Conservation (phyloP, 2,797 vertebrate species). For the Pampus argenteus region DNA sequence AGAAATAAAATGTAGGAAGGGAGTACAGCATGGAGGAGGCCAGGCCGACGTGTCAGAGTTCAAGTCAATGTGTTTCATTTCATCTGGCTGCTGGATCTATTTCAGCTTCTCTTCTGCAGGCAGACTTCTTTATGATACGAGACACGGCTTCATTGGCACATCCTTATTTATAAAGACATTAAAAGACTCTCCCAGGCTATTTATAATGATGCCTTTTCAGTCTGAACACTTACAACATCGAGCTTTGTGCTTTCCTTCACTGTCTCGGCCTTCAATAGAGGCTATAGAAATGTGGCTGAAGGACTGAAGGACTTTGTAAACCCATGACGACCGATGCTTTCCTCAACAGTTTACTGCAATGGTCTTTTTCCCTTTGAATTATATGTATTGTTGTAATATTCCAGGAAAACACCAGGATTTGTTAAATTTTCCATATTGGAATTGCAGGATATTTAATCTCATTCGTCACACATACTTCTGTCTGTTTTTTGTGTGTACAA, state of each 20-base stretch:
- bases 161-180: conserved; percentile 27
- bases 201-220: conserved; percentile 8
- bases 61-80: conserved; percentile 49
- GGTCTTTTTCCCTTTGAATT: too few relatives aligned
- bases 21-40: conserved; percentile 38
- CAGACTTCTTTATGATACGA: conserved; percentile 20
- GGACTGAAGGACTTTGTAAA: not conserved
- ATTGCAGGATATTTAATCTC: too few relatives aligned
- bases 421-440: too few relatives aligned
- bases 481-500: too few relatives aligned
- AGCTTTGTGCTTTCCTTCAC: conserved; percentile 3
- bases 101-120: conserved; percentile 27
- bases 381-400: not conserved
- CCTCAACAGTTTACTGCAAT: not conserved
- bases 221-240: not conserved
- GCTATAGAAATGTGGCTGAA: not conserved
- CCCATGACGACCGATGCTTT: not conserved
- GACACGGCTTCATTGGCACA: conserved; percentile 19
- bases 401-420: not conserved
- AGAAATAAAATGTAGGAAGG: conserved; percentile 21
- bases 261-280: not conserved
- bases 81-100: conserved; percentile 42
- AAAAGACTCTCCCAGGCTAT: conserved; percentile 4
- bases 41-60: conserved; percentile 8
- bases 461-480: too few relatives aligned